Evolutionary conservation across 1,140 invertebrate species (phyloP), one percentile per base, ranked within the genome.

Genomic region (Drosophila sp.): DNA sequence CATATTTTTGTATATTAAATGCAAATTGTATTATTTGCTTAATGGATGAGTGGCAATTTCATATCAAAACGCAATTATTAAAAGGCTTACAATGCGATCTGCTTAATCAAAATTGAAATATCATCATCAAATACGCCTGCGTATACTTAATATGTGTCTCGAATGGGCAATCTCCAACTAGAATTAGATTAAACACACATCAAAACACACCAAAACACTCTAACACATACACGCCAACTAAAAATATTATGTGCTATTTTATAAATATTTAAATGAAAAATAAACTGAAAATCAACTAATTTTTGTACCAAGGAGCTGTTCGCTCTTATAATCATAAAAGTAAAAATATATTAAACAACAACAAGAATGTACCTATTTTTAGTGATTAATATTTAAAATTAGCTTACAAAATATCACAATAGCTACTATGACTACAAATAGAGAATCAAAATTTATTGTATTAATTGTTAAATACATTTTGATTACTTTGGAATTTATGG

Each of bases 281-380:
- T 40, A 64, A 74, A 64, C 25, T 16, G 61, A 58, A 50, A 62
- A 70, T 32, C 11, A 78, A 84, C 64, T 43, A 81, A 78, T 86
- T 81, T 86, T 86, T 86, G 41, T 86, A 86, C 82, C 67, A 76
- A 82, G 40, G 75, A 86, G 70, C 46, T n/a, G n/a, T n/a, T n/a
- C n/a, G 72, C 81, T 66, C 21, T 81, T 32, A 29, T 69, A 41
- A 75, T 62, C 18, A 40, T 46, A 63, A 63, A 63, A 18, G 7
- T 32, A 54, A 46, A 32, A 40, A n/a, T 38, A 29, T 41, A 64
- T 62, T 27, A 36, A 75, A 64, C 27, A 48, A 56, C 36, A 75
- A 64, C 21, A 2, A 51, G 64, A 71, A 65, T 79, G 72, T 71
- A 84, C 18, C 69, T 86, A 86, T 63, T 77, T 84, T 70, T 71